Percentiles rank a stretch among this genome's conserved stretches.
Evolutionary conservation across 1,140 invertebrate species (phyloP).

Genomic region (Sarcophaga bullata): DNA sequence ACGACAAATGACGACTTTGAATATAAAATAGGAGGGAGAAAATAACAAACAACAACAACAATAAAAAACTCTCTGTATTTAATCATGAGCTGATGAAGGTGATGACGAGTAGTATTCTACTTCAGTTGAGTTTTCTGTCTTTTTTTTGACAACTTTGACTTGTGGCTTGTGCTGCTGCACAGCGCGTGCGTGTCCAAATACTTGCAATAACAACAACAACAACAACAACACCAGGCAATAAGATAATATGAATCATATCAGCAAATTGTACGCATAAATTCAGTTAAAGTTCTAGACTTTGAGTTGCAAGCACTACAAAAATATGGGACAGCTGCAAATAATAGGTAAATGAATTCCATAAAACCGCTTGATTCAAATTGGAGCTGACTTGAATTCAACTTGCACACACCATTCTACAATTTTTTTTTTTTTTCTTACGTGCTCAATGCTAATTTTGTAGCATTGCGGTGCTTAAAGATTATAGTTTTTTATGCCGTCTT

Average conservation of each 20-base stretch:
- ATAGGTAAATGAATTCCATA: constrained; percentile 26
- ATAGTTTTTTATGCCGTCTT: no score
- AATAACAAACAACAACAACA: no score
- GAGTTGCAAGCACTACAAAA: not conserved
- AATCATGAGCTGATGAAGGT: not conserved
- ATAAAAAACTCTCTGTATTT: not conserved
- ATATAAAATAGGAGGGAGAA: not conserved
- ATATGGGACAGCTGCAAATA: constrained; percentile 42
- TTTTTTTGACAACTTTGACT: constrained; percentile 10
- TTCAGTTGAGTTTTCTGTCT: not conserved
- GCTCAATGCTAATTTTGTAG: no score
- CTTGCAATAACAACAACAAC: not conserved
- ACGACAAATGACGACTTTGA: not conserved
- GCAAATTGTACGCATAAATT: not conserved
- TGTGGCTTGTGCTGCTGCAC: constrained; percentile 36
- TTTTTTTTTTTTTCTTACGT: no score
- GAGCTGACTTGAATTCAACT: not conserved
- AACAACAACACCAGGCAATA: not conserved
- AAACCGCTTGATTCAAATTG: not conserved
- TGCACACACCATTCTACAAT: not conserved
- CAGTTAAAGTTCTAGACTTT: constrained; percentile 18
- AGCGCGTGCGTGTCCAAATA: constrained; percentile 37
- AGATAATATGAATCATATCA: constrained; percentile 27
- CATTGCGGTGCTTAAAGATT: no score
- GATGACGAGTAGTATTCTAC: constrained; percentile 8